Base-by-base conservation (phyloP, 2,888 invertebrate genomes). In the Ectemnius cavifrons region DNA sequence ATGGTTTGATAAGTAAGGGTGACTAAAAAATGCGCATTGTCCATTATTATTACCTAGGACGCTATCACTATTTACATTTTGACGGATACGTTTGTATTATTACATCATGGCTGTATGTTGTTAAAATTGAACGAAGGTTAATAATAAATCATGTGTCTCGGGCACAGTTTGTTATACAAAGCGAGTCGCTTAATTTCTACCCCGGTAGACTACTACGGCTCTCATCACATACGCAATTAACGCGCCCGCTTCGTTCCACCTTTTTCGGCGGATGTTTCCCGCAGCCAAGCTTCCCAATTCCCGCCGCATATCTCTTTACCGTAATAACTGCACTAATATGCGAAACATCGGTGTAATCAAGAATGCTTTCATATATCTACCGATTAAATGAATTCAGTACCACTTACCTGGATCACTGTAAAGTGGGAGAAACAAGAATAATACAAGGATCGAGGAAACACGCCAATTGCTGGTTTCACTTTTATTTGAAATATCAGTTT, bases 111-210 rank as follows among this genome's bases (percentile, higher is more conserved):
- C 89, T 91, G 88, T 91, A 90, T 89, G 90, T 90, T 91, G 91
- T 91, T 91, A 91, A 91, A 91, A 91, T 88, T 91, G 90, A 86
- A 90, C 83, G 89, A 90, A 89, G 87, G 90, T 90, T 90, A 88
- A 86, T 85, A 83, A 83, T 84, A 84, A 83, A 82, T 78, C 78
- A 69, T 84, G 80, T 81, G 79, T 79, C 68, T 76, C 68, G 77
- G 79, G 78, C 83, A 84, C 83, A 83, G 64, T 84, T 84, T 84
- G 83, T 84, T 84, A 84, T 83, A 82, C 49, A 80, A 68, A 14
- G 4, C n/a, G 73, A 56, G 63, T 77, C 62, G 45, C 71, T 79
- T 71, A n/a, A 63, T 82, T 75, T 56, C n/a, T 27, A 67, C 61
- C 70, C 66, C 58, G 37, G 28, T 23, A 20, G 27, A 46, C 14